Conservation (phyloP, 2,113 vertebrate genomes). For the Sinocyclocheilus anshuiensis region DNA sequence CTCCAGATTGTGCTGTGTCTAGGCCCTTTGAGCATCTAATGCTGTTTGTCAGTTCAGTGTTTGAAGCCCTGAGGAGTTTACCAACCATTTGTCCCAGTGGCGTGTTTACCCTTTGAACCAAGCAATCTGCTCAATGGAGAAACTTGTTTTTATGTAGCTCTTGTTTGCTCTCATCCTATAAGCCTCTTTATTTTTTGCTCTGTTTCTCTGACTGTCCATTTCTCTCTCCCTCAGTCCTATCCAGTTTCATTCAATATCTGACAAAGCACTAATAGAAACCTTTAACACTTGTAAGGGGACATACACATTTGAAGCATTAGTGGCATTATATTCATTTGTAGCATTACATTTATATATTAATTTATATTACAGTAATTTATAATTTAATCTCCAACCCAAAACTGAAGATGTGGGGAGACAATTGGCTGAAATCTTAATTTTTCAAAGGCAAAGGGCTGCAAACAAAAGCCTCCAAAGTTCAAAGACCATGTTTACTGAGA, state of each 20-base stretch:
- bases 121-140: slow-evolving; percentile 35
- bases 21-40: slow-evolving; percentile 40
- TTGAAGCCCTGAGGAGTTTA: slow-evolving; percentile 32
- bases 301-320: not conserved
- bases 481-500: slow-evolving; percentile 12
- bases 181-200: slow-evolving; percentile 12
- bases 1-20: slow-evolving; percentile 53
- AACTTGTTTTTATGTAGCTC: slow-evolving; percentile 9
- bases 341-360: too few species aligned
- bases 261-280: not conserved
- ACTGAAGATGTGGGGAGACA: not conserved
- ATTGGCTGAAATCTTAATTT: not conserved
- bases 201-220: not conserved
- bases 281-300: not conserved
- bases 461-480: slow-evolving; percentile 9
- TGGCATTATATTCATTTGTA: not conserved
- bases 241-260: not conserved
- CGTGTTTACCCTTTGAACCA: slow-evolving; percentile 34
- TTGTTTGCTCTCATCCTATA: slow-evolving; percentile 35
- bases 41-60: slow-evolving; percentile 45
- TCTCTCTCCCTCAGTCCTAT: not conserved
- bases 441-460: not conserved
- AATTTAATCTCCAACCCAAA: not conserved
- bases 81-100: slow-evolving; percentile 3
- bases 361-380: too few species aligned